These are phyloP conservation scores for Cephus sareptanus DNA, from an alignment of 2,888 invertebrate species.

Conservation along the genomic window DNA sequence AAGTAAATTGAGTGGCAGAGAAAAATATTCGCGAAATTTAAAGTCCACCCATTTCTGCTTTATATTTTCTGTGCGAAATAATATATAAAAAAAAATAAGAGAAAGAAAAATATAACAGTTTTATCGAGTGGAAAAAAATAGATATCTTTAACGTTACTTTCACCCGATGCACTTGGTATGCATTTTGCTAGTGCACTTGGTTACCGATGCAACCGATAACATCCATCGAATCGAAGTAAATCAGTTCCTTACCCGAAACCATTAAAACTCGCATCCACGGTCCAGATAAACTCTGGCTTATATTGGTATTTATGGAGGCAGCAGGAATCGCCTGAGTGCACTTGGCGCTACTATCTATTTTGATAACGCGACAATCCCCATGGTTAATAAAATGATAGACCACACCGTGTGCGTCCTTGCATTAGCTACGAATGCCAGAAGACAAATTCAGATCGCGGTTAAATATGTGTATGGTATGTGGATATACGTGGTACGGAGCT, in stretches of 20 bases:
- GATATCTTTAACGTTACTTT: background rate
- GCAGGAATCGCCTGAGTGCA: slow-evolving; percentile 18
- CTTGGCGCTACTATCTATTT: slow-evolving; percentile 8
- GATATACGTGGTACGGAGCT: background rate
- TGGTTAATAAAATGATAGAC: background rate
- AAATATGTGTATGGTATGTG: background rate
- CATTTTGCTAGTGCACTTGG: background rate
- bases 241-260: slow-evolving; percentile 11
- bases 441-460: background rate
- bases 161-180: background rate
- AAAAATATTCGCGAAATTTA: background rate
- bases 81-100: too few species aligned
- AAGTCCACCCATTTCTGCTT: too few species aligned
- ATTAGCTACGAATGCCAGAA: background rate
- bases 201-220: background rate
- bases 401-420: background rate
- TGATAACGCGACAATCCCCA: background rate
- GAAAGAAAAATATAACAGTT: background rate
- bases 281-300: slow-evolving; percentile 8
- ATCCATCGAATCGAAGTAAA: slow-evolving; percentile 15
- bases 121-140: background rate
- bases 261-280: slow-evolving; percentile 8
- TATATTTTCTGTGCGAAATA: too few species aligned
- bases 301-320: slow-evolving; percentile 20
- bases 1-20: background rate